These are phyloP conservation scores for Atta cephalotes DNA, from an alignment of 1,140 invertebrate genomes.

Conservation along the genomic window DNA sequence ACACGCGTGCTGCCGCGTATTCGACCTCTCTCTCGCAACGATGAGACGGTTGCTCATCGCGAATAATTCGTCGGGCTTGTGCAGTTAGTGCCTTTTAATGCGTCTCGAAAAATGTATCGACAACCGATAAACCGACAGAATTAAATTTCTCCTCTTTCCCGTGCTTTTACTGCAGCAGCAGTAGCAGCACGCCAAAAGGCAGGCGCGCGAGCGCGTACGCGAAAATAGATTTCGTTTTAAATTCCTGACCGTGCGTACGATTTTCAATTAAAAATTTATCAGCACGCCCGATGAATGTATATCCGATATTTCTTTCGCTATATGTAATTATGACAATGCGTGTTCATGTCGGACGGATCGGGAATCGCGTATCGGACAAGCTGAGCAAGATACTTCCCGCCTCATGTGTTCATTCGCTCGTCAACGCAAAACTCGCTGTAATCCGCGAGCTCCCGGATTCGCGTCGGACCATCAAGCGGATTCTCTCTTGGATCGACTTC, in stretches of 20 bases:
- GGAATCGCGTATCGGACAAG: constrained; percentile 36
- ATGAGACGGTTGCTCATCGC: constrained; percentile 60
- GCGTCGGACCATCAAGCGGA: constrained; percentile 18
- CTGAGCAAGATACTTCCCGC: background rate
- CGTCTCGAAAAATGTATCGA: constrained; percentile 42
- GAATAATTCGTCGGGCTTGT: constrained; percentile 62
- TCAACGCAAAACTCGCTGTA: constrained; percentile 28
- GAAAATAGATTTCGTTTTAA: constrained; percentile 60
- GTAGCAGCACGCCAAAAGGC: constrained; percentile 40
- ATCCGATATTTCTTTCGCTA: constrained; percentile 56
- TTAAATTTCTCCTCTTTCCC: constrained; percentile 64
- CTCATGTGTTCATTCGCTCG: background rate
- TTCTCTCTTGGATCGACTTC: constrained; percentile 18
- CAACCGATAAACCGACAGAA: constrained; percentile 55
- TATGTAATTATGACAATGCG: constrained; percentile 60
- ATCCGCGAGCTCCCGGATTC: constrained; percentile 32
- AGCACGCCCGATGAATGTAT: constrained; percentile 47
- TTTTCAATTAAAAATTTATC: constrained; percentile 66
- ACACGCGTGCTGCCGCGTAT: constrained; percentile 72
- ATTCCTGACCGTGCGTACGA: constrained; percentile 27
- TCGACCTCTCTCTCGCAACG: constrained; percentile 31
- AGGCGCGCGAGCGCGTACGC: constrained; percentile 6
- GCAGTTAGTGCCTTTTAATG: constrained; percentile 64
- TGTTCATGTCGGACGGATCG: constrained; percentile 23
- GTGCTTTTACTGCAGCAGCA: constrained; percentile 56